Evolutionary conservation across 2,797 vertebrate species (phyloP).

Genomic region (Tokudaia muenninki): DNA sequence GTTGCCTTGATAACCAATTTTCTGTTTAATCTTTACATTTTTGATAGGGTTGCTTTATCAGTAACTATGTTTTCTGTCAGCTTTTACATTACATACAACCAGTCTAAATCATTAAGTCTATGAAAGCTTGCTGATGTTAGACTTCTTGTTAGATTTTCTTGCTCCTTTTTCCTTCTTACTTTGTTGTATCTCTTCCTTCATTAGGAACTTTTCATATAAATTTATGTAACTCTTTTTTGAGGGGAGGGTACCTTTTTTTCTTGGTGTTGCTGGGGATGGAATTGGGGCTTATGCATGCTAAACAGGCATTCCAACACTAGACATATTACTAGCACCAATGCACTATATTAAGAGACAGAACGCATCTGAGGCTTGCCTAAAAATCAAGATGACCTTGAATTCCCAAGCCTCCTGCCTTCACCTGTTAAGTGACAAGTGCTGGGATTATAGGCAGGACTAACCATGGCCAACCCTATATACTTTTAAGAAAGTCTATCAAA

Average conservation of each 20-base stretch:
- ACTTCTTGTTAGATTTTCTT: neutral
- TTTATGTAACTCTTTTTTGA: neutral
- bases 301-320: neutral
- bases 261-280: neutral
- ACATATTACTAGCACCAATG: neutral
- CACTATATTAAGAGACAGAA: neutral
- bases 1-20: constrained; percentile 8
- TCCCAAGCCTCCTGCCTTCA: neutral
- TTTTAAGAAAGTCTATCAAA: constrained; percentile 1
- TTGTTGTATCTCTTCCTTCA: neutral
- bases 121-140: neutral
- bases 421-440: neutral
- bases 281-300: neutral
- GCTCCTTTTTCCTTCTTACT: neutral
- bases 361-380: neutral
- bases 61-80: neutral
- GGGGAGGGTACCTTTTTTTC: neutral
- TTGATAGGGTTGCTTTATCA: neutral
- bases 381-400: neutral
- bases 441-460: neutral
- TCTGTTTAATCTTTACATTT: constrained; percentile 37
- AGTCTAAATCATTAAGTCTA: neutral
- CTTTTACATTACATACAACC: neutral
- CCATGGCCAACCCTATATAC: neutral
- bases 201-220: neutral